Evolutionary conservation across 2,888 invertebrate species (phyloP).

Genomic region (Clistopyga incitator): DNA sequence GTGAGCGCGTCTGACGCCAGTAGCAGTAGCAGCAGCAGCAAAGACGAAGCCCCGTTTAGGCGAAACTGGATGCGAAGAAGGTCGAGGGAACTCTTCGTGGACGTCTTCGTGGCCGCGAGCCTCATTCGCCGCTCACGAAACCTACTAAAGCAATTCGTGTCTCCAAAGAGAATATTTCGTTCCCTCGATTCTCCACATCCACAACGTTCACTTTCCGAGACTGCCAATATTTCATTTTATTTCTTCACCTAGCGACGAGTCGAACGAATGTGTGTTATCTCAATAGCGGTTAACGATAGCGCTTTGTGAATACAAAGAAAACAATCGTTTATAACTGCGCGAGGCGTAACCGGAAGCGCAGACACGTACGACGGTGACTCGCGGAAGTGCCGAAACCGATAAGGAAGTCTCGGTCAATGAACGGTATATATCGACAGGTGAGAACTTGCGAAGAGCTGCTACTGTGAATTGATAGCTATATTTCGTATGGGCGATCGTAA

Average conservation of each 20-base stretch:
- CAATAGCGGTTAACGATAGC: slow-evolving; percentile 53
- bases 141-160: slow-evolving; percentile 1
- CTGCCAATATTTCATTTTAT: background rate
- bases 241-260: background rate
- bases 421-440: slow-evolving; percentile 73
- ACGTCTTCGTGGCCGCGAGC: slow-evolving; percentile 3
- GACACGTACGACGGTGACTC: slow-evolving; percentile 44
- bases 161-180: slow-evolving; percentile 3
- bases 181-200: background rate
- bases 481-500: no score
- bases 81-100: slow-evolving; percentile 64
- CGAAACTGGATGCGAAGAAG: slow-evolving; percentile 77
- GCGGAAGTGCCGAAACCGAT: slow-evolving; percentile 78
- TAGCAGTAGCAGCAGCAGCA: background rate
- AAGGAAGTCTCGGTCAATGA: slow-evolving; percentile 77
- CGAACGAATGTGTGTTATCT: background rate
- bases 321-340: slow-evolving; percentile 23
- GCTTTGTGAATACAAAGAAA: slow-evolving; percentile 52
- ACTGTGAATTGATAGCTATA: background rate
- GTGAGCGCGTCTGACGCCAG: background rate
- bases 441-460: slow-evolving; percentile 10
- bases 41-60: slow-evolving; percentile 72
- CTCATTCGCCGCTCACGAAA: slow-evolving; percentile 17
- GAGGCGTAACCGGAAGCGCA: slow-evolving; percentile 73
- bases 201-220: slow-evolving; percentile 11